These are phyloP conservation scores for Melinaea marsaeus DNA, from an alignment of 2,888 invertebrate genomes.

Conservation along the genomic window DNA sequence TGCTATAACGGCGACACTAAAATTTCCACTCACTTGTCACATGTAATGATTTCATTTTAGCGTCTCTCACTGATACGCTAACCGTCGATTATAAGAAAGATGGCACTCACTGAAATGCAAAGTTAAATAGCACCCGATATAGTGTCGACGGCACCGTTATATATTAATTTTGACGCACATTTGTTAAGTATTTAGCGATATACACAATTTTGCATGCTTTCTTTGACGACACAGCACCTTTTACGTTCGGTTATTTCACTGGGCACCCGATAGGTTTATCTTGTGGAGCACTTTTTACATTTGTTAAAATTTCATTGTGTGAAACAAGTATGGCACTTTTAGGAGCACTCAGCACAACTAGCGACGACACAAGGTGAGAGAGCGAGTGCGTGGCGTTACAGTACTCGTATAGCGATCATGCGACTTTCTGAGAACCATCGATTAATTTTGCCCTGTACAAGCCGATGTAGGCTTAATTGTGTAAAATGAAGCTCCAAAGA, in stretches of 20 bases:
- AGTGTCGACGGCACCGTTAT: conserved; percentile 77
- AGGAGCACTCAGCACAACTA: conserved; percentile 75
- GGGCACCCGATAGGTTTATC: conserved; percentile 73
- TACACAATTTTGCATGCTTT: conserved; percentile 78
- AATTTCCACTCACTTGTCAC: conserved; percentile 82
- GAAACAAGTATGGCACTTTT: conserved; percentile 63
- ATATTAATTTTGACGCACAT: conserved; percentile 77
- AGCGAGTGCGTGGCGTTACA: conserved; percentile 68
- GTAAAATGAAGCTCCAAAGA: conserved; percentile 11
- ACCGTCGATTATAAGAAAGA: conserved; percentile 53
- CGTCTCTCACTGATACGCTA: conserved; percentile 51
- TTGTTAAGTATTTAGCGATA: conserved; percentile 78
- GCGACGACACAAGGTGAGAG: conserved; percentile 77
- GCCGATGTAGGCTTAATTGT: conserved; percentile 14
- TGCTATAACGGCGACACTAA: conserved; percentile 52
- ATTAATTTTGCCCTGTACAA: conserved; percentile 24
- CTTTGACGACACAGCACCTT: conserved; percentile 75
- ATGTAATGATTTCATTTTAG: conserved; percentile 81
- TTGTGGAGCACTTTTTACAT: conserved; percentile 47
- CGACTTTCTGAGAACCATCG: conserved; percentile 29
- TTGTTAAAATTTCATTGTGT: conserved; percentile 42
- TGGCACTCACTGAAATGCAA: conserved; percentile 80
- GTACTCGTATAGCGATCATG: conserved; percentile 19
- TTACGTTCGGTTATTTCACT: conserved; percentile 74
- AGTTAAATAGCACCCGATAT: conserved; percentile 74